Conservation (phyloP, 2,797 vertebrate genomes). For the Eulemur albifrons region DNA sequence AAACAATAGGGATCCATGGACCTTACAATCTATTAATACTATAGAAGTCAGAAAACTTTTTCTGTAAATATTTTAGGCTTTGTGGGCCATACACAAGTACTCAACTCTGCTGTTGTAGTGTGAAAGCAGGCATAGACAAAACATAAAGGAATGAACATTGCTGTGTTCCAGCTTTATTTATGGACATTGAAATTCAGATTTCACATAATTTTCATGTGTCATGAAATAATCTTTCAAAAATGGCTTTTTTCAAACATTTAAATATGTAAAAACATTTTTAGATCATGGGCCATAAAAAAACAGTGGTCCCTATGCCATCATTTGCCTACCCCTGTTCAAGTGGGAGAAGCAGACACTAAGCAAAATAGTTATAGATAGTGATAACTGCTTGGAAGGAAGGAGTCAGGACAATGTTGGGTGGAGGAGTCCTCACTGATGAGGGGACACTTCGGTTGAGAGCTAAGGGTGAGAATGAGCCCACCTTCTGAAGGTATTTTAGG, state of each 20-base stretch:
- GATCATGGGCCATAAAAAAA: background rate
- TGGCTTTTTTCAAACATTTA: background rate
- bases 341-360: background rate
- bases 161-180: background rate
- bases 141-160: background rate
- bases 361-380: background rate
- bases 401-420: background rate
- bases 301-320: background rate
- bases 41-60: background rate
- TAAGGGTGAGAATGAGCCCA: background rate
- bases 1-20: background rate
- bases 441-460: background rate
- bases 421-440: background rate
- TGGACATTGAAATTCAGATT: background rate
- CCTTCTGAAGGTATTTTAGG: background rate
- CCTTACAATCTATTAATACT: background rate
- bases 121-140: background rate
- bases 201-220: background rate
- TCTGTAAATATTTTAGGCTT: background rate
- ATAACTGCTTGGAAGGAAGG: background rate
- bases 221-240: background rate
- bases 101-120: background rate
- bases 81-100: background rate
- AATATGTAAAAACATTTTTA: background rate
- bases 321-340: background rate